phyloP scores from a whole-genome alignment of 2,797 vertebrate species.

The Calcarius lapponicus region DNA sequence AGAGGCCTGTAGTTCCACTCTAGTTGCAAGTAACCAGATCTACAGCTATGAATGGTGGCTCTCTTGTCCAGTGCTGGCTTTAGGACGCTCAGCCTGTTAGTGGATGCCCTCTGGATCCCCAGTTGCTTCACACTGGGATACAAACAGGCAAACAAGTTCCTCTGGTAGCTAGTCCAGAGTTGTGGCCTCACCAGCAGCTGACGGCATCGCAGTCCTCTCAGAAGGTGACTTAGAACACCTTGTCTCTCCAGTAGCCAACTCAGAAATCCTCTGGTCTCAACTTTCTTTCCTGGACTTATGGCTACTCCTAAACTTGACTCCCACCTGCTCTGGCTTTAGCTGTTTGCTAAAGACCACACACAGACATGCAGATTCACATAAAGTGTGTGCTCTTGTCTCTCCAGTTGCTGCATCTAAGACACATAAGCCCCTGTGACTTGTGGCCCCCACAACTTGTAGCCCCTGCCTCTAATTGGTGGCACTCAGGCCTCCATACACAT shows the following conservation, averaged over 20 bases:
- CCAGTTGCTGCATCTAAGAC: background rate
- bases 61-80: background rate
- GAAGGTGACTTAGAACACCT: background rate
- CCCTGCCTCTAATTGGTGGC: background rate
- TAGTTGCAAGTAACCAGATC: background rate
- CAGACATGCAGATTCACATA: background rate
- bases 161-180: background rate
- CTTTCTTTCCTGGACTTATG: background rate
- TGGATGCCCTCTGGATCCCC: background rate
- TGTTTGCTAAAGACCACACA: background rate
- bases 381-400: background rate
- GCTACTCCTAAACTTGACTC: background rate
- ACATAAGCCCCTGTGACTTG: background rate
- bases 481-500: background rate
- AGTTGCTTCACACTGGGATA: background rate
- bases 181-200: background rate
- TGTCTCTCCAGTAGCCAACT: background rate
- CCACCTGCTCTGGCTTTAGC: background rate
- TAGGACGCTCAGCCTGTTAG: background rate
- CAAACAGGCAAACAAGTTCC: background rate
- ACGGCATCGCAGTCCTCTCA: background rate
- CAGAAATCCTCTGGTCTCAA: background rate
- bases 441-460: background rate
- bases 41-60: background rate
- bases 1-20: background rate